A percentile compares a stretch with the other conserved stretches of the same genome.
These are phyloP conservation scores for Scalopus aquaticus DNA, from an alignment of 2,113 vertebrate species.

Conservation along the genomic window DNA sequence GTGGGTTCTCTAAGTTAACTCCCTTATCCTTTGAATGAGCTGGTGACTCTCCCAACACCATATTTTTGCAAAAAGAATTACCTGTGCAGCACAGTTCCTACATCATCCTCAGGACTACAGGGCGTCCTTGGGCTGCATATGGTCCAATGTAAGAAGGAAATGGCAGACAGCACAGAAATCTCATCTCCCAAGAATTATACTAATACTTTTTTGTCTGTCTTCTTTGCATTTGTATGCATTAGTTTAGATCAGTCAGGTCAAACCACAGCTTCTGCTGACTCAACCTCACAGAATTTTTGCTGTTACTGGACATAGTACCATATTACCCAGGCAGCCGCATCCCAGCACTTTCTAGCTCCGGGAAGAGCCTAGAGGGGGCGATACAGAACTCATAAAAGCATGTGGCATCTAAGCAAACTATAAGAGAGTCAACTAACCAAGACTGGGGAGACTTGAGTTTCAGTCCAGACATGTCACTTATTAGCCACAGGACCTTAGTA, in stretches of 20 bases:
- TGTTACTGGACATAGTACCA: background rate
- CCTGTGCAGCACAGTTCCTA: background rate
- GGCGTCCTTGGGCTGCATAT: background rate
- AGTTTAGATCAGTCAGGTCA: background rate
- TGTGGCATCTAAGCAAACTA: background rate
- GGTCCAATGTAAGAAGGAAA: background rate
- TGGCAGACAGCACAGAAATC: background rate
- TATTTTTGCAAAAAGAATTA: background rate
- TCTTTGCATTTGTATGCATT: background rate
- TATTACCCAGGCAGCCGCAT: background rate
- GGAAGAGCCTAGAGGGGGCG: background rate
- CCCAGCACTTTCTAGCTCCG: background rate
- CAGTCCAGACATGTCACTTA: background rate
- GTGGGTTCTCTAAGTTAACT: background rate
- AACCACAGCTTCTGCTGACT: background rate
- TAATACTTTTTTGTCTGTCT: background rate
- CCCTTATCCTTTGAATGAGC: background rate
- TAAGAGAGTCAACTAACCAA: background rate
- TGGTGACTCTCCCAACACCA: background rate
- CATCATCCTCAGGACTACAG: background rate
- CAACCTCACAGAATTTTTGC: background rate
- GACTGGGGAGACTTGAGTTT: background rate
- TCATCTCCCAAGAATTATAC: background rate
- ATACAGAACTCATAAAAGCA: background rate
- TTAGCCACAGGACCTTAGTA: background rate